These are phyloP conservation scores for Galeopterus variegatus DNA, from an alignment of 2,113 vertebrate genomes.

Conservation along the genomic window DNA sequence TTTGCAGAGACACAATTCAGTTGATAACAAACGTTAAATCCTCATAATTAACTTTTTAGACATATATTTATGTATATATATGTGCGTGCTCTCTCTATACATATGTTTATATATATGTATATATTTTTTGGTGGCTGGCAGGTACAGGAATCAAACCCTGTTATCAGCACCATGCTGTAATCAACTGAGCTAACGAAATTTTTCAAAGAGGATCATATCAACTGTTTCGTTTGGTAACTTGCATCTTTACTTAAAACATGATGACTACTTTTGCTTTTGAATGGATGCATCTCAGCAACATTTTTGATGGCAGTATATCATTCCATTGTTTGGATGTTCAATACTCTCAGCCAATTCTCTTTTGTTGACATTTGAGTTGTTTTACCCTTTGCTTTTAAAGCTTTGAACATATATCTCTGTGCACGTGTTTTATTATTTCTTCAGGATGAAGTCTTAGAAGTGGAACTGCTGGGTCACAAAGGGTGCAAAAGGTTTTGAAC, in stretches of 20 bases:
- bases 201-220: background rate
- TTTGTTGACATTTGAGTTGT: background rate
- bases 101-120: too few relatives aligned
- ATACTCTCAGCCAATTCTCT: background rate
- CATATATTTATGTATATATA: background rate
- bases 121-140: too few relatives aligned
- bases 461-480: background rate
- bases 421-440: background rate
- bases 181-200: background rate
- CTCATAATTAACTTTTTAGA: background rate
- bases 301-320: background rate
- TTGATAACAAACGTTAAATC: background rate
- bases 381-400: slow-evolving; percentile 37
- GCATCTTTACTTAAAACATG: slow-evolving; percentile 18
- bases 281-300: background rate
- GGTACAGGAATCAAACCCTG: too few relatives aligned
- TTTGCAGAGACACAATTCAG: background rate
- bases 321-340: background rate
- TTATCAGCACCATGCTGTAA: too few relatives aligned
- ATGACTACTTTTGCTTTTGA: background rate
- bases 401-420: background rate
- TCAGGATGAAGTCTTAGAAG: background rate
- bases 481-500: background rate
- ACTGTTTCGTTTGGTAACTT: slow-evolving; percentile 34
- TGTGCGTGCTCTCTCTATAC: background rate